Percentiles rank a stretch among this genome's conserved stretches.
These are phyloP conservation scores for Cerastis leucographa DNA, from an alignment of 2,888 invertebrate genomes.

Conservation along the genomic window DNA sequence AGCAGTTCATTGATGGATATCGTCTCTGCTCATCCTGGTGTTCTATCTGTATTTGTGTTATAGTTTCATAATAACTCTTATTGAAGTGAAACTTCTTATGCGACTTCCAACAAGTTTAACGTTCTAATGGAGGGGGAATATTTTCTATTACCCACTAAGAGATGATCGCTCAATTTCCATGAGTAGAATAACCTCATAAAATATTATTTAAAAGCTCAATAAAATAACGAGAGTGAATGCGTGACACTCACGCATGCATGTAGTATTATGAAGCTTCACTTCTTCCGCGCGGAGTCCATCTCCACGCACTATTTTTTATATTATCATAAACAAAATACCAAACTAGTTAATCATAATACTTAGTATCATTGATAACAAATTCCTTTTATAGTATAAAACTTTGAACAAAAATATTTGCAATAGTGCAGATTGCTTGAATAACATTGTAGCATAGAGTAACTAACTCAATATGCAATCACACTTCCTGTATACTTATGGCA, in stretches of 20 bases:
- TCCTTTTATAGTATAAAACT: not conserved
- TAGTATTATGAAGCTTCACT: no score
- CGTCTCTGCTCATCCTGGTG: not conserved
- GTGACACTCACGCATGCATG: no score
- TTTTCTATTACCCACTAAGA: no score
- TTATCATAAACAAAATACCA: conserved; percentile 8
- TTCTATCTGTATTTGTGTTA: not conserved
- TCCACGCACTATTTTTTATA: no score
- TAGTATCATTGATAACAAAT: conserved; percentile 26
- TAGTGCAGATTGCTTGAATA: not conserved
- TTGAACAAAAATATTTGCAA: not conserved
- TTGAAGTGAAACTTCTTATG: no score
- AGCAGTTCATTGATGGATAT: not conserved
- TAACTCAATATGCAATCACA: conserved; percentile 50
- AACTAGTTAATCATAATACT: conserved; percentile 20
- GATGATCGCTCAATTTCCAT: no score
- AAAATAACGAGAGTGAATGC: no score
- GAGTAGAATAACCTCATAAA: no score
- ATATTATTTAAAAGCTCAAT: no score
- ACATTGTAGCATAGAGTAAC: conserved; percentile 27
- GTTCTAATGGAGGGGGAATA: no score
- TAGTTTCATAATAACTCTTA: not conserved
- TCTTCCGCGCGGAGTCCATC: no score
- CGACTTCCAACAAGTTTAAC: no score
- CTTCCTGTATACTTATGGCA: conserved; percentile 51